Evolutionary conservation across 2,113 vertebrate species (phyloP).

Genomic region (Melanerpes formicivorus): DNA sequence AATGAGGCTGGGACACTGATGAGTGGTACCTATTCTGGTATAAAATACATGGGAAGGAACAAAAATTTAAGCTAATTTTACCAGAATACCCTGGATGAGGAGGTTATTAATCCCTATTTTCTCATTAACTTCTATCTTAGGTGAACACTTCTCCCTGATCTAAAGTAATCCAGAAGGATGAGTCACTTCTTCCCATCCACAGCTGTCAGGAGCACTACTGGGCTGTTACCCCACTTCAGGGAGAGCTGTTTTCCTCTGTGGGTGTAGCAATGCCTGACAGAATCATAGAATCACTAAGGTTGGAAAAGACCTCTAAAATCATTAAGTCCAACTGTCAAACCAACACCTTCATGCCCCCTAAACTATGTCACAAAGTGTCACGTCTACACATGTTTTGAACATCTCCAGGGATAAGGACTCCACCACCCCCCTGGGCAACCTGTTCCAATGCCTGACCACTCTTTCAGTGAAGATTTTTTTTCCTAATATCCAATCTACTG

Average conservation of each 20-base stretch:
- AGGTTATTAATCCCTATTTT: conserved; percentile 27
- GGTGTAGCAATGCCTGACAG: fast-evolving
- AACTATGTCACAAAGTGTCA: not conserved
- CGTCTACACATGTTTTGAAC: not conserved
- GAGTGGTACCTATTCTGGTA: not conserved
- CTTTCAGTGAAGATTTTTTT: too few species aligned
- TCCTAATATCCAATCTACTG: too few species aligned
- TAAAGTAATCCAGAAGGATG: not conserved
- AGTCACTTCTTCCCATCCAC: not conserved
- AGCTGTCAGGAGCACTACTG: not conserved
- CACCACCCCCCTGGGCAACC: too few species aligned
- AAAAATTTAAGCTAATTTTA: conserved; percentile 3
- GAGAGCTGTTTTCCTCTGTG: not conserved
- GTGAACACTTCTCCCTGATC: conserved; percentile 1
- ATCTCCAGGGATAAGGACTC: too few species aligned
- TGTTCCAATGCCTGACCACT: too few species aligned
- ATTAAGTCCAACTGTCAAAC: not conserved
- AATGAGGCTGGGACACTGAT: not conserved
- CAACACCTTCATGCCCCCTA: not conserved
- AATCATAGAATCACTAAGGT: not conserved
- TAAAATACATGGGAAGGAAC: not conserved
- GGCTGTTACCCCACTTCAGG: not conserved
- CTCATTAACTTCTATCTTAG: conserved; percentile 28
- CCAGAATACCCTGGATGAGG: not conserved
- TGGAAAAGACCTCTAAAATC: not conserved